phyloP scores from a whole-genome alignment of 2,113 vertebrate genomes.

The Lethenteron camtschaticum region DNA sequence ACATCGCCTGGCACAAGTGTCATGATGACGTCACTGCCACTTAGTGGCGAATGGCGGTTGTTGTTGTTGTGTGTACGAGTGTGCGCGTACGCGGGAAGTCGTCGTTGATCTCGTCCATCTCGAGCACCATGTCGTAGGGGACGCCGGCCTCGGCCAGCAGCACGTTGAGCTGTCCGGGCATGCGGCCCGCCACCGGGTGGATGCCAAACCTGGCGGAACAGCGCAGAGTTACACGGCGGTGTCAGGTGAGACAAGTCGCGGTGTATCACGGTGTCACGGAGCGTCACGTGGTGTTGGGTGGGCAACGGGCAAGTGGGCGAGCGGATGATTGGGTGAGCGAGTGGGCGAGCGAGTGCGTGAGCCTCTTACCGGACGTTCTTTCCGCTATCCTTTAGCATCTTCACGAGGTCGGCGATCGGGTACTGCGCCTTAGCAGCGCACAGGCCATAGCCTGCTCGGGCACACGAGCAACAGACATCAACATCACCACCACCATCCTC shows the following conservation, averaged over 20 bases:
- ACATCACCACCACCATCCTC: too few relatives aligned
- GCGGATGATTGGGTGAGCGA: too few relatives aligned
- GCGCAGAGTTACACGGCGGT: too few relatives aligned
- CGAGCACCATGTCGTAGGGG: constrained; percentile 81
- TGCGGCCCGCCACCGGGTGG: constrained; percentile 82
- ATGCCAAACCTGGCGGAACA: constrained; percentile 55
- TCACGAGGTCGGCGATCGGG: constrained; percentile 80
- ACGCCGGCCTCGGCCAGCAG: constrained; percentile 85
- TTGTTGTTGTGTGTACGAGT: too few relatives aligned
- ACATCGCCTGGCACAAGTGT: too few relatives aligned
- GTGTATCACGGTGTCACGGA: too few relatives aligned
- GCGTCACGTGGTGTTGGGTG: too few relatives aligned
- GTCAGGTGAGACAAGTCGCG: too few relatives aligned
- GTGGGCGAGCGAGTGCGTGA: too few relatives aligned
- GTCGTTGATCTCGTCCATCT: constrained; percentile 94
- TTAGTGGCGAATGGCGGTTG: too few relatives aligned
- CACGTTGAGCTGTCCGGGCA: constrained; percentile 88
- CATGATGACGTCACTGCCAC: too few relatives aligned
- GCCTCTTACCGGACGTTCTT: constrained; percentile 53
- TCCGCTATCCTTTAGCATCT: constrained; percentile 46
- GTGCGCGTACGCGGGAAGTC: constrained; percentile 58
- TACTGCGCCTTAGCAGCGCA: constrained; percentile 96
- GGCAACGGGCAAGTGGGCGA: too few relatives aligned
- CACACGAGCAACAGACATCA: background rate
- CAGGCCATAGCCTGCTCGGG: constrained; percentile 58